Conservation (phyloP, 2,797 vertebrate genomes). For the Gymnocypris eckloni region DNA sequence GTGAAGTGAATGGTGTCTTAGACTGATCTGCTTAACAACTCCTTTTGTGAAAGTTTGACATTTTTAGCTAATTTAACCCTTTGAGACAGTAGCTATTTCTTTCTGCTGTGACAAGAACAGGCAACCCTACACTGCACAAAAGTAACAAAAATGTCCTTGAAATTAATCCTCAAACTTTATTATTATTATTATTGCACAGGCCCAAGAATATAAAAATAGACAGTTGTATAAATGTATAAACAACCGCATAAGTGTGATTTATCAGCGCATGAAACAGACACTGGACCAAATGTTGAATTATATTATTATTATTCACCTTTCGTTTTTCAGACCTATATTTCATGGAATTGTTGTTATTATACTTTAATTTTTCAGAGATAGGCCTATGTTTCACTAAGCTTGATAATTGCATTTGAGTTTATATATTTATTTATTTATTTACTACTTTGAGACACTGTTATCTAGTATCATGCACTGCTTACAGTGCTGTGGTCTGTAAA, state of each 20-base stretch:
- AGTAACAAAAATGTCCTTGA: background rate
- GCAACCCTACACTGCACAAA: background rate
- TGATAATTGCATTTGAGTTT: background rate
- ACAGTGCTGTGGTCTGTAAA: background rate
- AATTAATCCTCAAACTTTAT: background rate
- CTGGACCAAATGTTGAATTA: background rate
- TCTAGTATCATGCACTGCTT: background rate
- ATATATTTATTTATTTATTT: background rate
- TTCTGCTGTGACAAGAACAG: background rate
- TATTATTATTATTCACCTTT: background rate
- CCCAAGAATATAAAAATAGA: background rate
- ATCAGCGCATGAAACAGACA: background rate
- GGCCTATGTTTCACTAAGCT: background rate
- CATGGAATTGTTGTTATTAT: background rate
- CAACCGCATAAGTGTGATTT: background rate
- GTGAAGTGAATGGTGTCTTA: background rate
- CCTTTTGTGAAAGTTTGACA: background rate
- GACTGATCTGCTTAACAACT: background rate
- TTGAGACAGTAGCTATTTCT: background rate
- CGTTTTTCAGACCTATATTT: background rate
- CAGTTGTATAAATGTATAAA: background rate
- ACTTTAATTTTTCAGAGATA: background rate
- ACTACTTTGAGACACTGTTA: background rate
- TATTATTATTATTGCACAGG: background rate
- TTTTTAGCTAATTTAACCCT: background rate